A percentile compares a stretch with the other conserved stretches of the same genome.
Evolutionary conservation across 2,888 invertebrate species (phyloP).

Genomic region (Carpatolechia fugitivella): DNA sequence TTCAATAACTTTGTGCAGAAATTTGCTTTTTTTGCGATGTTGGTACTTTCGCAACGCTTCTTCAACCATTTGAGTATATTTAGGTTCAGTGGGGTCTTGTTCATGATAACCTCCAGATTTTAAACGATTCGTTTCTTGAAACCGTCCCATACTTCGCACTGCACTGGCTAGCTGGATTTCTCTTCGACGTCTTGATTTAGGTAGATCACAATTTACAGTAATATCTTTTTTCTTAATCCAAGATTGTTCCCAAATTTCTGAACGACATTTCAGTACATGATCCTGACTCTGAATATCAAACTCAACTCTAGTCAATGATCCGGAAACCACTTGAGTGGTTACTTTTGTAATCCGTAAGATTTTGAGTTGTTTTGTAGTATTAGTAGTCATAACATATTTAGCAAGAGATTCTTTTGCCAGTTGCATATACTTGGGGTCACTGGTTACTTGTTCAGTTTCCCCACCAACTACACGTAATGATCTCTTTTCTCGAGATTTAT

Average conservation of each 20-base stretch:
- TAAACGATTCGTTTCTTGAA: background rate
- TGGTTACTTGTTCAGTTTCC: conserved; percentile 24
- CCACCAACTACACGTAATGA: conserved; percentile 22
- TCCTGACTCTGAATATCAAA: conserved; percentile 20
- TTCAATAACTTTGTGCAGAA: conserved; percentile 35
- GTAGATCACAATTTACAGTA: conserved; percentile 19
- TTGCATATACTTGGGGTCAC: conserved; percentile 22
- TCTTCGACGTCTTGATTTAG: background rate
- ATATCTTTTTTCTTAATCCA: conserved; percentile 24
- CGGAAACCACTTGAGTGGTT: conserved; percentile 30
- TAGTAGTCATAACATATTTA: conserved; percentile 27
- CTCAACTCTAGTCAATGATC: conserved; percentile 24
- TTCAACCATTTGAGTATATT: conserved; percentile 39
- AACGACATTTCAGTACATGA: conserved; percentile 21
- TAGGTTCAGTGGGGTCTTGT: conserved; percentile 30
- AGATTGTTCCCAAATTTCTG: conserved; percentile 25
- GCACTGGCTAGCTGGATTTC: background rate
- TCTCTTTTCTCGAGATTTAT: conserved; percentile 12
- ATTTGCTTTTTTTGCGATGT: conserved; percentile 24
- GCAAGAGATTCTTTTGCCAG: conserved; percentile 30
- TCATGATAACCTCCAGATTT: conserved; percentile 3
- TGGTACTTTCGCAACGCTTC: conserved; percentile 41
- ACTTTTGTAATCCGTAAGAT: conserved; percentile 28
- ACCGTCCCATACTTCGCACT: background rate
- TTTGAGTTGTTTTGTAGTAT: conserved; percentile 15